Evolutionary conservation across 2,888 invertebrate genomes (phyloP).

Genomic region (Adela reaumurella): DNA sequence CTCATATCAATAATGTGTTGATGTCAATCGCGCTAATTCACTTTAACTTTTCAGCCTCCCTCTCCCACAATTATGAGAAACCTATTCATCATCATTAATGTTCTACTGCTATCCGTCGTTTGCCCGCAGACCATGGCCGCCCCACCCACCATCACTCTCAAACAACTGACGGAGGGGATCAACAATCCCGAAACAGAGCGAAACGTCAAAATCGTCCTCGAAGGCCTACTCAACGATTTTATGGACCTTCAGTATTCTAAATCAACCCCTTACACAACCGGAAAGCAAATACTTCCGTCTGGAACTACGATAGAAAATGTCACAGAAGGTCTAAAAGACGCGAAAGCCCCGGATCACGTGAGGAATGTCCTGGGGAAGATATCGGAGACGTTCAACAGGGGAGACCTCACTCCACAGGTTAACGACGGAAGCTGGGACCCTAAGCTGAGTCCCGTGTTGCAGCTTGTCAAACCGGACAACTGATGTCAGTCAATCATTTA

Average conservation of each 20-base stretch:
- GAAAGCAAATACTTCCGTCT: conserved; percentile 31
- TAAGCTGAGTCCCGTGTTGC: conserved; percentile 32
- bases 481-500: too few relatives aligned
- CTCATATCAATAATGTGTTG: too few relatives aligned
- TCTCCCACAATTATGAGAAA: too few relatives aligned
- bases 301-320: conserved; percentile 28
- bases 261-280: conserved; percentile 40
- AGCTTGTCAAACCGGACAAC: conserved; percentile 29
- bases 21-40: too few relatives aligned
- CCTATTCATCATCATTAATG: too few relatives aligned
- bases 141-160: conserved; percentile 29
- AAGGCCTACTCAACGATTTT: conserved; percentile 36
- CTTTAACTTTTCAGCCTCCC: too few relatives aligned
- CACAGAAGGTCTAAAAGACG: conserved; percentile 21
- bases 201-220: conserved; percentile 29
- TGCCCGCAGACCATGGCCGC: conserved; percentile 15
- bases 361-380: conserved; percentile 31
- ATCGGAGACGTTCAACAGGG: conserved; percentile 29
- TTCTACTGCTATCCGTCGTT: too few relatives aligned
- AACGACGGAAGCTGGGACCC: conserved; percentile 37
- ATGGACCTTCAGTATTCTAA: conserved; percentile 40
- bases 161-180: conserved; percentile 28
- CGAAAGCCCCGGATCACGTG: conserved; percentile 24
- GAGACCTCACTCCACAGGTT: conserved; percentile 28
- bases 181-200: conserved; percentile 23